Evolutionary conservation across 2,113 vertebrate species (phyloP).

Genomic region (Mugil cephalus): DNA sequence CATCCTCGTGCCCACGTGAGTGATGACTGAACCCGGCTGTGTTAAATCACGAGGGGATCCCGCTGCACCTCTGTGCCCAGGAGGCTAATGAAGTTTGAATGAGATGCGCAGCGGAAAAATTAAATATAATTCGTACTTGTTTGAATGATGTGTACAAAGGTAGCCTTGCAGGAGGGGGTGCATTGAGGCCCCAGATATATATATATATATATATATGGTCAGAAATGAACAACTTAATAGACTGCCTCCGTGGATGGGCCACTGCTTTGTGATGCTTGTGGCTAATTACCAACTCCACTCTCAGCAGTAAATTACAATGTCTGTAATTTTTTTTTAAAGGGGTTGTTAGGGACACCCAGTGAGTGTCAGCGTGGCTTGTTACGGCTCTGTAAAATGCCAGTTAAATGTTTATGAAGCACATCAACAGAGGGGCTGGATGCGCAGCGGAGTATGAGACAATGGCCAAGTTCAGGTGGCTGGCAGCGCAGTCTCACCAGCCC

Average conservation of each 20-base stretch:
- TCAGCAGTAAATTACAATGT: constrained; percentile 62
- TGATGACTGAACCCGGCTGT: constrained; percentile 45
- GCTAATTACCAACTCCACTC: constrained; percentile 55
- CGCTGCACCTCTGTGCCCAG: constrained; percentile 42
- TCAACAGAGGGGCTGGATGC: constrained; percentile 31
- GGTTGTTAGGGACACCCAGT: constrained; percentile 40
- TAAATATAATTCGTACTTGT: constrained; percentile 25
- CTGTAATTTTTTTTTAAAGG: constrained; percentile 39
- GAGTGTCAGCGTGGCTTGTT: constrained; percentile 33
- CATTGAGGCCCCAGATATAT: constrained; percentile 6
- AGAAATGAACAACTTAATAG: constrained; percentile 9
- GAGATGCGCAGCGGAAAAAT: constrained; percentile 27
- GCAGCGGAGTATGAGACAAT: constrained; percentile 27
- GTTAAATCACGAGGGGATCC: constrained; percentile 64
- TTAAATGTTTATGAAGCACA: constrained; percentile 70
- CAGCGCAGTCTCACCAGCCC: constrained; percentile 21
- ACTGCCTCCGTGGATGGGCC: constrained; percentile 6
- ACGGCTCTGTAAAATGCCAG: constrained; percentile 50
- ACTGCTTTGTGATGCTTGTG: constrained; percentile 27
- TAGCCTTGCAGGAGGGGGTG: not conserved
- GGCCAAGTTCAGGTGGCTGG: constrained; percentile 54
- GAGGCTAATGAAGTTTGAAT: constrained; percentile 61
- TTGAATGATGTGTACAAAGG: constrained; percentile 33
- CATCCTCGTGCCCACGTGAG: constrained; percentile 36
- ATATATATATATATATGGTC: not conserved